Evolutionary conservation across 2,888 invertebrate species (phyloP).

Genomic region (Gasteruption jaculator): DNA sequence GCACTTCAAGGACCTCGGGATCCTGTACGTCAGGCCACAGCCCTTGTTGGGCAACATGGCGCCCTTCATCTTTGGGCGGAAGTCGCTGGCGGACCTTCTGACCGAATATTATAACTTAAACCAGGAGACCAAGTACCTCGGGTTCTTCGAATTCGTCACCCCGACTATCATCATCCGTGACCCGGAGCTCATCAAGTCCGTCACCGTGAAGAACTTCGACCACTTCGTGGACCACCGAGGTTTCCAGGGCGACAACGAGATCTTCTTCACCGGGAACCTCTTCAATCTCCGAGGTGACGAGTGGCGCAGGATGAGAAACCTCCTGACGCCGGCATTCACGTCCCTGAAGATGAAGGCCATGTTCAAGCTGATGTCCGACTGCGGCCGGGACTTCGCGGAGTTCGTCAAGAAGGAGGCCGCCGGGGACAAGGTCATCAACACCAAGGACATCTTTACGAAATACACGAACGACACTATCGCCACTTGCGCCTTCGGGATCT

Average conservation of each 20-base stretch:
- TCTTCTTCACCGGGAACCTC: constrained; percentile 23
- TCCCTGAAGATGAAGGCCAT: constrained; percentile 56
- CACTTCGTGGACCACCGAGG: constrained; percentile 25
- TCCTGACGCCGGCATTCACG: constrained; percentile 57
- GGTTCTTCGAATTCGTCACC: constrained; percentile 27
- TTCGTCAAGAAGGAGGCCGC: constrained; percentile 20
- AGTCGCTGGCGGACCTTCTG: constrained; percentile 8
- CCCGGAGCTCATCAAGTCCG: constrained; percentile 27
- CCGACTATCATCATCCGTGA: constrained; percentile 30
- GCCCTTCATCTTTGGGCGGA: constrained; percentile 14
- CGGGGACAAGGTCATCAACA: constrained; percentile 22
- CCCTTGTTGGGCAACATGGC: constrained; percentile 25
- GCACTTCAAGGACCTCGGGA: too few relatives aligned
- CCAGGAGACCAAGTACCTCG: constrained; percentile 27
- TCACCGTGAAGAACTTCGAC: constrained; percentile 33
- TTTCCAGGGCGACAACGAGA: constrained; percentile 21
- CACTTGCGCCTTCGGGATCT: constrained; percentile 47
- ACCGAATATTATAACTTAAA: constrained; percentile 20
- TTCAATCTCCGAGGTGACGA: constrained; percentile 41
- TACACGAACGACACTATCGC: constrained; percentile 51
- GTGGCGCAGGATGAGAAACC: constrained; percentile 55
- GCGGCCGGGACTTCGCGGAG: constrained; percentile 32
- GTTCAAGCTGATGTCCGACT: constrained; percentile 51
- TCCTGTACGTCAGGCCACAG: constrained; percentile 11
- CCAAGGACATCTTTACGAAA: constrained; percentile 33